Percentiles rank a stretch among this genome's conserved stretches.
phyloP scores from a whole-genome alignment of 1,140 invertebrate species.

The Solenopsis fugax region DNA sequence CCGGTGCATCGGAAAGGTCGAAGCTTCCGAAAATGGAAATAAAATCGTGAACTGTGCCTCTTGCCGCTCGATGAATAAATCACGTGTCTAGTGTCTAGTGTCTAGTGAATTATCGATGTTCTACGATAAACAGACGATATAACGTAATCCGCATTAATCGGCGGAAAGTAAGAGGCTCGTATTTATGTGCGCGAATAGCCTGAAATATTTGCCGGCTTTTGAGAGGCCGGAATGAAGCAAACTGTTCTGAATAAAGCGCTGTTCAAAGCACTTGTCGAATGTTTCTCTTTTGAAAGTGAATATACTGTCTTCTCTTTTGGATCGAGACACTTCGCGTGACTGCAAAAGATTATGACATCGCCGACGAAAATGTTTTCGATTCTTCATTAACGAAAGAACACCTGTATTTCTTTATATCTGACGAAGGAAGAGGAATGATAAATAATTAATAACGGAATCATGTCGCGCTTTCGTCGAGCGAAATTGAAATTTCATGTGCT shows the following conservation, averaged over 20 bases:
- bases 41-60: neutral
- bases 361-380: neutral
- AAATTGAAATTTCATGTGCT: neutral
- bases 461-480: neutral
- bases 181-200: neutral
- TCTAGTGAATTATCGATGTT: neutral
- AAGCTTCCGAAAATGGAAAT: neutral
- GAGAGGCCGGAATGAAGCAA: neutral
- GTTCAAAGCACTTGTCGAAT: neutral
- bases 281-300: neutral
- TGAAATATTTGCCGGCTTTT: neutral
- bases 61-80: neutral
- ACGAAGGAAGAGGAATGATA: neutral
- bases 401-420: neutral
- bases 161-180: neutral
- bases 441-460: slow-evolving; percentile 17
- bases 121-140: neutral
- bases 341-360: neutral
- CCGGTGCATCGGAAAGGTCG: neutral
- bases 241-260: neutral
- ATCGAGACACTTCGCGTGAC: neutral
- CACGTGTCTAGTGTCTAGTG: neutral
- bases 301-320: too few species aligned
- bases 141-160: neutral
- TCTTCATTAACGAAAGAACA: neutral